Evolutionary conservation across 2,888 invertebrate genomes (phyloP).

Genomic region (Chrysotoxum bicinctum): DNA sequence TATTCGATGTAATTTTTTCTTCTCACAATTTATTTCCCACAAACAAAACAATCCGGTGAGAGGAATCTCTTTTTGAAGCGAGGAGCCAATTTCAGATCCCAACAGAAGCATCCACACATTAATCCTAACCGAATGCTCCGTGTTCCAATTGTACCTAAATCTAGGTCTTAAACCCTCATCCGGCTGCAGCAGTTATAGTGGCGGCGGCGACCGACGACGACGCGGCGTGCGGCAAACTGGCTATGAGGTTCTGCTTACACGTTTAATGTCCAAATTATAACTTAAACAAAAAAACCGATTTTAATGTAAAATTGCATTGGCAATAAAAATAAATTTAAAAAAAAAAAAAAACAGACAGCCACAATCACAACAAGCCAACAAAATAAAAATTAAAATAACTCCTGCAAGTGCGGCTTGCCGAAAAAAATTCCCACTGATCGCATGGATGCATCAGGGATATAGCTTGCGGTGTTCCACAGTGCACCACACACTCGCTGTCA

Average conservation of each 20-base stretch:
- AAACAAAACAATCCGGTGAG: constrained; percentile 7
- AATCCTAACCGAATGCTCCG: constrained; percentile 48
- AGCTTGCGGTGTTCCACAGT: constrained; percentile 41
- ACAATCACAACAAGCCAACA: background rate
- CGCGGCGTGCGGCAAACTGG: constrained; percentile 18
- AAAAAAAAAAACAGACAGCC: background rate
- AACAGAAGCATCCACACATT: constrained; percentile 67
- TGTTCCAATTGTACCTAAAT: constrained; percentile 22
- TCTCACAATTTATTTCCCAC: constrained; percentile 57
- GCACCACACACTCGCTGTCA: constrained; percentile 22
- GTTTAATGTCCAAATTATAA: constrained; percentile 73
- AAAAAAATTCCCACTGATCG: constrained; percentile 36
- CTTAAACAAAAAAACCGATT: constrained; percentile 67
- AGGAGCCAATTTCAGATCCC: constrained; percentile 36
- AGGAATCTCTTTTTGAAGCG: constrained; percentile 23
- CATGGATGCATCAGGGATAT: constrained; percentile 11
- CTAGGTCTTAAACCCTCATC: constrained; percentile 61
- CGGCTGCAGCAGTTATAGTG: background rate
- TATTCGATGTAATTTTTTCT: constrained; percentile 55
- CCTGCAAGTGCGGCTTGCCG: constrained; percentile 27
- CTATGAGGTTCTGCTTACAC: constrained; percentile 57
- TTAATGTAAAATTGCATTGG: constrained; percentile 67
- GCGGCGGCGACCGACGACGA: background rate
- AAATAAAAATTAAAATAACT: background rate
- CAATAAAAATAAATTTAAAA: constrained; percentile 25